A percentile compares a stretch with the other conserved stretches of the same genome.
Conservation (phyloP, 2,113 vertebrate genomes). For the Coreoperca whiteheadi region DNA sequence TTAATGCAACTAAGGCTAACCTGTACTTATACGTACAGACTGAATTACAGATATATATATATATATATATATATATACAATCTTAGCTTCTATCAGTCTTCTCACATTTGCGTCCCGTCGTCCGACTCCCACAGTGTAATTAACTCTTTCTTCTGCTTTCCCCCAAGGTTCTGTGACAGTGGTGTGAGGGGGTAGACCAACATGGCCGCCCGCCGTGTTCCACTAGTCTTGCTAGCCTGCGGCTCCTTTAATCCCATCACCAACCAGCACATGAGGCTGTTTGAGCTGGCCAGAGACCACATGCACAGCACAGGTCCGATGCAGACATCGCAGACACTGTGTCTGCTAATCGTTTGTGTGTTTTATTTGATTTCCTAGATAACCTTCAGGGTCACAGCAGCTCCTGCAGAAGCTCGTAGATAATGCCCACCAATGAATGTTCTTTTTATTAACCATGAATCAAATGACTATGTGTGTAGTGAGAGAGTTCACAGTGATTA, state of each 20-base stretch:
- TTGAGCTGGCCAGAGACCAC: conserved; percentile 94
- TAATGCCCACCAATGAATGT: conserved; percentile 2
- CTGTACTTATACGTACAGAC: not conserved
- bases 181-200: conserved; percentile 48
- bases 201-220: conserved; percentile 86
- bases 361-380: conserved; percentile 3
- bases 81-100: not conserved
- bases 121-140: not conserved
- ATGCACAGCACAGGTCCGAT: conserved; percentile 91
- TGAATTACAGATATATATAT: too few species aligned
- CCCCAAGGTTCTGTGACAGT: conserved; percentile 47
- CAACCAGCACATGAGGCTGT: conserved; percentile 94
- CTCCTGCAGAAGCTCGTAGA: not conserved
- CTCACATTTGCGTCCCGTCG: not conserved
- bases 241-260: conserved; percentile 96
- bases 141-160: conserved; percentile 15
- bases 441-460: not conserved
- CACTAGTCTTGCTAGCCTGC: conserved; percentile 90
- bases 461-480: not conserved
- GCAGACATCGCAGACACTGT: not conserved
- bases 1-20: not conserved
- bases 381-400: not conserved
- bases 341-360: not conserved
- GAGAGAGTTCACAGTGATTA: not conserved
- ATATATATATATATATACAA: too few species aligned